Evolutionary conservation across 2,888 invertebrate genomes (phyloP).

Genomic region (Caenorhabditis sinica): DNA sequence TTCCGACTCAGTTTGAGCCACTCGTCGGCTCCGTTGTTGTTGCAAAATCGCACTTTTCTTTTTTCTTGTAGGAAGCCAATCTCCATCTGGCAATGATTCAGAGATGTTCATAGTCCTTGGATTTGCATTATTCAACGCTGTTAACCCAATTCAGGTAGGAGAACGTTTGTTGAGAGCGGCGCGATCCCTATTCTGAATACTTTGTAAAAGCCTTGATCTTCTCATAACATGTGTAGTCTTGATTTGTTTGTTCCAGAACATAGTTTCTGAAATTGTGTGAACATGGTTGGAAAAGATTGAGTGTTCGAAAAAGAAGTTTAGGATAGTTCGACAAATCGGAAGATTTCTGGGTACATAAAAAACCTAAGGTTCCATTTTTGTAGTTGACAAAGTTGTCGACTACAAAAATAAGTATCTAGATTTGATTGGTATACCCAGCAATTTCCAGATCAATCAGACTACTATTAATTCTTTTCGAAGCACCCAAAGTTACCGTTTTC

Average conservation of each 20-base stretch:
- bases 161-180: neutral
- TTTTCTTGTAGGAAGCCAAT: slow-evolving; percentile 28
- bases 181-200: too few relatives aligned
- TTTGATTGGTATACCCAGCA: neutral
- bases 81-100: slow-evolving; percentile 53
- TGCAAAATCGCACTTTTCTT: slow-evolving; percentile 25
- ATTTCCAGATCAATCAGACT: too few relatives aligned
- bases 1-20: slow-evolving; percentile 9
- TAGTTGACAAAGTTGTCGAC: neutral
- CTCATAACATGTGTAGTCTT: too few relatives aligned
- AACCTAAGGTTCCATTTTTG: neutral
- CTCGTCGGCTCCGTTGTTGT: slow-evolving; percentile 9
- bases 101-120: slow-evolving; percentile 48
- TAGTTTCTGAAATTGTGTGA: too few relatives aligned
- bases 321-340: too few relatives aligned
- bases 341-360: too few relatives aligned
- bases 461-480: too few relatives aligned
- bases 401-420: neutral
- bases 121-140: slow-evolving; percentile 33
- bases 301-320: too few relatives aligned
- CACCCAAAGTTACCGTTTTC: too few relatives aligned
- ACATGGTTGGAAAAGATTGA: too few relatives aligned
- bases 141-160: slow-evolving; percentile 21
- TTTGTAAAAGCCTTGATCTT: too few relatives aligned
- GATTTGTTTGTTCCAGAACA: too few relatives aligned